These are phyloP conservation scores for Corvus cornix DNA, from an alignment of 2,113 vertebrate genomes.

Conservation along the genomic window DNA sequence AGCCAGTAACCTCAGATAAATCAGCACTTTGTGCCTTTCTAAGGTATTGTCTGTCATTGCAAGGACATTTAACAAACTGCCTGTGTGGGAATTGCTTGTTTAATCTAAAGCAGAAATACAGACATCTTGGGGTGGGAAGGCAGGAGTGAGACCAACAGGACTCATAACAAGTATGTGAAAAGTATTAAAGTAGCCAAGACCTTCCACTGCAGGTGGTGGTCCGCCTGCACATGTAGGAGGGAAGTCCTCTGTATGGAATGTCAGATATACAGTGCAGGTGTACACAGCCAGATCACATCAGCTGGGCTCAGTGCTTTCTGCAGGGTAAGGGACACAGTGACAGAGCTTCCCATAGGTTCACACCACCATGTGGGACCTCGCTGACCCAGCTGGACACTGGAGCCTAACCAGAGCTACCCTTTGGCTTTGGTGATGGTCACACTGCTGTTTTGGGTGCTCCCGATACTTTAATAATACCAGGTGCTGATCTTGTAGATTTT, in stretches of 20 bases:
- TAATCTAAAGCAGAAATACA: constrained; percentile 45
- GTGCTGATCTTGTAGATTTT: not conserved
- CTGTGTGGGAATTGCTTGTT: constrained; percentile 3
- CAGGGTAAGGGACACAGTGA: not conserved
- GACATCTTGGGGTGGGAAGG: not conserved
- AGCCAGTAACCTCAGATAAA: constrained; percentile 34
- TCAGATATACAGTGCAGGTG: not conserved
- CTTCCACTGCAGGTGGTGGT: not conserved
- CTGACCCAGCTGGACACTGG: not conserved
- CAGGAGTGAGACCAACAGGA: not conserved
- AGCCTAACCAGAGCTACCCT: not conserved
- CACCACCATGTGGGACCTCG: not conserved
- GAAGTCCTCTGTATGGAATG: not conserved
- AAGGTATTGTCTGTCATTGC: not conserved
- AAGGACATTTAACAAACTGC: constrained; percentile 6
- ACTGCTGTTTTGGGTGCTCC: not conserved
- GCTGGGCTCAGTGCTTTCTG: not conserved
- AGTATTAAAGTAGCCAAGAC: not conserved
- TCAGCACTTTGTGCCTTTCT: not conserved
- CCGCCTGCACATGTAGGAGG: not conserved
- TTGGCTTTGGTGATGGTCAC: not conserved
- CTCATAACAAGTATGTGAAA: not conserved
- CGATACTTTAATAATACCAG: not conserved
- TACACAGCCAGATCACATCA: not conserved
- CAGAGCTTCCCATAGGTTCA: not conserved